Evolutionary conservation across 2,888 invertebrate genomes (phyloP).

Genomic region (Dione juno): DNA sequence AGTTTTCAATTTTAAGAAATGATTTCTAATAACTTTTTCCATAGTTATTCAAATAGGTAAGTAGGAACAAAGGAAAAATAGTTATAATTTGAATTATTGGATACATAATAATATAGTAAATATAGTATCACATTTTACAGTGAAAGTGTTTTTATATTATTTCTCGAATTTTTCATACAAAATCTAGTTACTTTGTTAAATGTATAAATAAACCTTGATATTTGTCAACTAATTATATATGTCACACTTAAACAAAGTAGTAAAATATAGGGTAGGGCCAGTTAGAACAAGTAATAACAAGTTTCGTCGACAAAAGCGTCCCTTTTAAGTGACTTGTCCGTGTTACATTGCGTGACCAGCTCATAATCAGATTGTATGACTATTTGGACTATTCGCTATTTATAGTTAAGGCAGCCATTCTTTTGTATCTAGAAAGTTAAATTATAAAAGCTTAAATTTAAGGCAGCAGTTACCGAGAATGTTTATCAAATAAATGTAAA

Average conservation of each 20-base stretch:
- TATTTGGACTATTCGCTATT: slow-evolving; percentile 33
- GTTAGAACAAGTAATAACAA: slow-evolving; percentile 42
- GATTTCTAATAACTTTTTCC: too few relatives aligned
- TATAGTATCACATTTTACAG: too few relatives aligned
- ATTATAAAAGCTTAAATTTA: too few relatives aligned
- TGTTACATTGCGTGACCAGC: slow-evolving; percentile 37
- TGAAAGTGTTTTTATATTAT: background rate
- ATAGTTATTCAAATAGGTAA: too few relatives aligned
- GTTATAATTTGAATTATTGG: too few relatives aligned
- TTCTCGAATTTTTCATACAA: background rate
- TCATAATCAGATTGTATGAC: slow-evolving; percentile 37
- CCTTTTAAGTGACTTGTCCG: slow-evolving; percentile 43
- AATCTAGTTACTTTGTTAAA: background rate
- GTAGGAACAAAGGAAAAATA: too few relatives aligned
- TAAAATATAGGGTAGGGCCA: slow-evolving; percentile 41
- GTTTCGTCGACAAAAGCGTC: slow-evolving; percentile 39
- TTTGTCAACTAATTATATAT: slow-evolving; percentile 35
- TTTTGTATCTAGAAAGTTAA: slow-evolving; percentile 44
- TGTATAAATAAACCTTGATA: slow-evolving; percentile 27
- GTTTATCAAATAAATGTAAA: too few relatives aligned
- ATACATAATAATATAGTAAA: too few relatives aligned
- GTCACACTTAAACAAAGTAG: slow-evolving; percentile 40
- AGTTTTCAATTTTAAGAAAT: too few relatives aligned
- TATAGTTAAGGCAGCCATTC: slow-evolving; percentile 5
- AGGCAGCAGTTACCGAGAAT: too few relatives aligned